Base-by-base conservation (phyloP, 2,888 invertebrate genomes). In the Tridacna gigas region DNA sequence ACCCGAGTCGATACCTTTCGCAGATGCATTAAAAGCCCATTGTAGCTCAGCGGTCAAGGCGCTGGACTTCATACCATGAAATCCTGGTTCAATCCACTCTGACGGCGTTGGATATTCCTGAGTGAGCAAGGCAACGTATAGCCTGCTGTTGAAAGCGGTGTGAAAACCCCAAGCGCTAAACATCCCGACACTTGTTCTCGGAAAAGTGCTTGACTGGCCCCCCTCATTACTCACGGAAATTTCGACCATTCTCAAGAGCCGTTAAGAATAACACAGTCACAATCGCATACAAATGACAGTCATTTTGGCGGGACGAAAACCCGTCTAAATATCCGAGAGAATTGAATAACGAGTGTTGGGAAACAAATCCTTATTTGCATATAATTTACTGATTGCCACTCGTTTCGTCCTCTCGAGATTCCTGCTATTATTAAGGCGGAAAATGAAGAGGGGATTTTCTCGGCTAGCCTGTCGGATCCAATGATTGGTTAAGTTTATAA, bases 311-410 rank as follows among this genome's bases (percentile, higher is more conserved):
- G 37, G 47, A 47, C 45, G 26, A 47, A n/a, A 69, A 69, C n/a
- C 69, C 69, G 47, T 69, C 69, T 20, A 69, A 28, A 18, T 69
- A 69, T 47, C 47, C 13, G 15, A 47, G 69, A 69, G 69, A 45
- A 45, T 69, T 69, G 69, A 69, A 69, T 69, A 45, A 69, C 45
- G 69, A 69, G 47, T 69, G 69, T 69, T 69, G 12, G 28, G 69
- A 69, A 45, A 69, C 69, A 69, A 69, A 69, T 69, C 69, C 69
- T 69, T 69, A 69, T 69, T 69, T 69, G 69, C 69, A 69, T 69
- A 69, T 69, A 69, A 69, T 69, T 69, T 69, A 69, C 69, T 28
- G 69, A 69, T 69, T 69, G 69, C 47, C 69, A n/a, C 69, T 69
- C 28, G 12, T 69, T 28, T 15, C 0, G 47, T 37, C 69, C 69